Conservation (phyloP, 2,797 vertebrate genomes). For the Phalanger gymnotis region DNA sequence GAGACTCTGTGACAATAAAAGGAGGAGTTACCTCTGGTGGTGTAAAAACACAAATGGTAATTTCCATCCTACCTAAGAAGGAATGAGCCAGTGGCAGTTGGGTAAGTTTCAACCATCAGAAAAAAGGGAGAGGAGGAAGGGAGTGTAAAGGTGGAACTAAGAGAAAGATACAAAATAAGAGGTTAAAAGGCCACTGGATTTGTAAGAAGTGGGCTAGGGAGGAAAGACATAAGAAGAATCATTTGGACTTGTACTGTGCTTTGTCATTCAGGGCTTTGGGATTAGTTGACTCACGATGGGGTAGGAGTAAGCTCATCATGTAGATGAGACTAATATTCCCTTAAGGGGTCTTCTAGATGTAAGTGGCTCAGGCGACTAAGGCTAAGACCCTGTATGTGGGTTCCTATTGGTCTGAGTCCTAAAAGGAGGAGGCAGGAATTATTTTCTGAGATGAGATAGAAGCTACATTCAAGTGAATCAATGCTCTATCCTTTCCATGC, state of each 20-base stretch:
- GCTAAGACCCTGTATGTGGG: neutral
- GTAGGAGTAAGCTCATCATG: neutral
- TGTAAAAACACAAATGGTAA: neutral
- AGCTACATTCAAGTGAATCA: neutral
- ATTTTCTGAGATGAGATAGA: neutral
- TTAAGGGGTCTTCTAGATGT: slow-evolving; percentile 7
- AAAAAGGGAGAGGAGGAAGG: neutral
- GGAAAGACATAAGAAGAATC: neutral
- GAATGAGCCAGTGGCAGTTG: neutral
- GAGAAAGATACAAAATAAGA: neutral
- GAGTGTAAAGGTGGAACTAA: neutral
- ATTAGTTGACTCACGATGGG: neutral
- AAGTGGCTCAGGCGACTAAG: neutral
- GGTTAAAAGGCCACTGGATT: no score
- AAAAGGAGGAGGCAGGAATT: neutral
- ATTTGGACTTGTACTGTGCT: neutral
- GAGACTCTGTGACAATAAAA: neutral
- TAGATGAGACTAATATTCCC: neutral
- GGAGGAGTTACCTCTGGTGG: slow-evolving; percentile 21
- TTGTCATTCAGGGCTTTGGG: slow-evolving; percentile 10
- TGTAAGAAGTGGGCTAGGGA: neutral
- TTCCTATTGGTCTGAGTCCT: neutral
- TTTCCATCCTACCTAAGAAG: neutral
- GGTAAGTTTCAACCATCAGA: slow-evolving; percentile 14
- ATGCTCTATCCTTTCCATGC: neutral